Conservation (phyloP, 2,113 vertebrate species). For the Gnathonemus longibarbis region DNA sequence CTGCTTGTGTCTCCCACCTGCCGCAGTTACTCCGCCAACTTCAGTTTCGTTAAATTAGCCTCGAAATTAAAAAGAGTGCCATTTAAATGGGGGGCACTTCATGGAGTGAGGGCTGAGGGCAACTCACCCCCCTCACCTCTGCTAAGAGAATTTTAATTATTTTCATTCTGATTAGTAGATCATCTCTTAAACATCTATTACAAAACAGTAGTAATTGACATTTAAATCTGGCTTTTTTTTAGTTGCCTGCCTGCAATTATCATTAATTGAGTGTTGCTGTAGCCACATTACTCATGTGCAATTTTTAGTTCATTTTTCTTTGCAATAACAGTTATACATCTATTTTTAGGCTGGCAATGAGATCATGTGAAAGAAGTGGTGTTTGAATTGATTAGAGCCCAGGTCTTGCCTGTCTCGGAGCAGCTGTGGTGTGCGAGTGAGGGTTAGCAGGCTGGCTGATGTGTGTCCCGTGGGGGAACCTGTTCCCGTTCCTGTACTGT, state of each 20-base stretch:
- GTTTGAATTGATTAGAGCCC: not conserved
- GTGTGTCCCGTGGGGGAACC: not conserved
- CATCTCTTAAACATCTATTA: not conserved
- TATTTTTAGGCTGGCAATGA: not conserved
- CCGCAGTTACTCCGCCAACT: not conserved
- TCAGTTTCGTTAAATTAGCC: not conserved
- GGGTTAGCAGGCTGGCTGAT: not conserved
- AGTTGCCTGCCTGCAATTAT: not conserved
- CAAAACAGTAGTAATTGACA: not conserved
- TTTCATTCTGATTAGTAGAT: conserved; percentile 10
- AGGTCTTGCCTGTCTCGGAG: not conserved
- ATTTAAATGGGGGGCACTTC: not conserved
- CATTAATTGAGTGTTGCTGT: not conserved
- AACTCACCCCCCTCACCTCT: not conserved
- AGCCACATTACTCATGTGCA: not conserved
- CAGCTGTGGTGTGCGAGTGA: not conserved
- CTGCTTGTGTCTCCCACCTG: not conserved
- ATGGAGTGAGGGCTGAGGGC: not conserved
- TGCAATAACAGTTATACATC: not conserved
- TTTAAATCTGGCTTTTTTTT: conserved; percentile 4
- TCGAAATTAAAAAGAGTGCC: not conserved
- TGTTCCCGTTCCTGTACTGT: not conserved
- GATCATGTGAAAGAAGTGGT: not conserved
- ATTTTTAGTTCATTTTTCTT: conserved; percentile 12
- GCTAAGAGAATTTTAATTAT: conserved; percentile 4